Evolutionary conservation across 2,113 vertebrate genomes (phyloP), one percentile per base, ranked within the genome.

Genomic region (Apeltes quadracus): DNA sequence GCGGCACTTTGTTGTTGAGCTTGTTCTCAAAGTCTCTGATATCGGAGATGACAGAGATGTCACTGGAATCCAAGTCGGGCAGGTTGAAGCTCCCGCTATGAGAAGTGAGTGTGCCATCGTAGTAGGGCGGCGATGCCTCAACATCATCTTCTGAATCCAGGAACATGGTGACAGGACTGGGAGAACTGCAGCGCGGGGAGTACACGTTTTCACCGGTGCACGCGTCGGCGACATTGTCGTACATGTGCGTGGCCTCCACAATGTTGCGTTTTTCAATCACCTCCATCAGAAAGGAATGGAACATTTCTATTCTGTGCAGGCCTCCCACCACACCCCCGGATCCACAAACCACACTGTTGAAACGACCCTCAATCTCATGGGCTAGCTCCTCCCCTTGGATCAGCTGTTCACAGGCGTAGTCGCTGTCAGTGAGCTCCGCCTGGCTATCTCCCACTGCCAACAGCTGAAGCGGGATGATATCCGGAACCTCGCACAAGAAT

Each of bases 401-500:
- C 46, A 97, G 81, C 87, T 97, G 95, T 51, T 99, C 98, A 15
- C 95, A 83, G 63, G 95, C 94, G 48, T 95, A 74, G 55, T 96
- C 95, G 0, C 94, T 94, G 84, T 98, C 97, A 2, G 92, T 89
- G 72, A 95, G 85, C 51, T 97, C 96, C 0, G 82, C 2, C 32
- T 95, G 87, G 67, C 94, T 95, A 0, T 97, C 95, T 0, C 95
- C 94, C 41, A 99, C 87, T 0, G 97, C 98, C 51, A 98, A 92
- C 1, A 99, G 86, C 84, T 99, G 98, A 20, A 99, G 87, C 2
- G 98, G 97, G 75, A 99, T 94, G 59, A 98, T 95, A 73, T 99
- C 98, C 84, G 96, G 96, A 67, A 99, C 95, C 87, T 99, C 97
- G 79, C 96, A 96, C 50, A 99, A 92, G 87, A 99, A 98, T 72